A percentile compares a stretch with the other conserved stretches of the same genome.
These are phyloP conservation scores for Netelia melanura DNA, from an alignment of 2,888 invertebrate species.

Conservation along the genomic window DNA sequence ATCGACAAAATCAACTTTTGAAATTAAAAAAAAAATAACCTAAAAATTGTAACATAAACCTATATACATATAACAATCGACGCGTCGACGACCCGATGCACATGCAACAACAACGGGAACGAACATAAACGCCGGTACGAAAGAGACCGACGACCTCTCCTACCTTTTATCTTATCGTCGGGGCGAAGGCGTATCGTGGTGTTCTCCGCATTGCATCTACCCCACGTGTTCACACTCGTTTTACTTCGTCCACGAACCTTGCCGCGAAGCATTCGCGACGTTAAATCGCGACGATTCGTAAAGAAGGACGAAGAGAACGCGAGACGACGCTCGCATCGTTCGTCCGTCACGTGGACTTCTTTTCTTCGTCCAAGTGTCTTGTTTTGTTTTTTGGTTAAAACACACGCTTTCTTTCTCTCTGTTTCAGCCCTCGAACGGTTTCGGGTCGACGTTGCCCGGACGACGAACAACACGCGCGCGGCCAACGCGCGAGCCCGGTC, in stretches of 20 bases:
- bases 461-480: conserved; percentile 39
- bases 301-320: neutral
- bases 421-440: neutral
- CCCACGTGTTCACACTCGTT: conserved; percentile 71
- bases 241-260: conserved; percentile 26
- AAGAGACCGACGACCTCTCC: conserved; percentile 58
- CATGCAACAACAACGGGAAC: conserved; percentile 6
- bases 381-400: no score
- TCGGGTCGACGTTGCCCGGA: conserved; percentile 49
- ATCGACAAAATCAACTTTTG: no score
- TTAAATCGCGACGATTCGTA: neutral
- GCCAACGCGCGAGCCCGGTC: conserved; percentile 1
- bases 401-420: conserved; percentile 37
- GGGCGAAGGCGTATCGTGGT: conserved; percentile 77
- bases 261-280: neutral
- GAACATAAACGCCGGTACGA: conserved; percentile 47
- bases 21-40: no score
- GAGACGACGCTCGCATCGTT: conserved; percentile 6
- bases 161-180: conserved; percentile 80
- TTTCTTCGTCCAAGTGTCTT: neutral
- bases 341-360: neutral
- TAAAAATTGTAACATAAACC: no score
- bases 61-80: no score
- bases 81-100: no score
- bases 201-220: conserved; percentile 69